A percentile compares a stretch with the other conserved stretches of the same genome.
Conservation (phyloP, 2,113 vertebrate species). For the Atrichornis clamosus region DNA sequence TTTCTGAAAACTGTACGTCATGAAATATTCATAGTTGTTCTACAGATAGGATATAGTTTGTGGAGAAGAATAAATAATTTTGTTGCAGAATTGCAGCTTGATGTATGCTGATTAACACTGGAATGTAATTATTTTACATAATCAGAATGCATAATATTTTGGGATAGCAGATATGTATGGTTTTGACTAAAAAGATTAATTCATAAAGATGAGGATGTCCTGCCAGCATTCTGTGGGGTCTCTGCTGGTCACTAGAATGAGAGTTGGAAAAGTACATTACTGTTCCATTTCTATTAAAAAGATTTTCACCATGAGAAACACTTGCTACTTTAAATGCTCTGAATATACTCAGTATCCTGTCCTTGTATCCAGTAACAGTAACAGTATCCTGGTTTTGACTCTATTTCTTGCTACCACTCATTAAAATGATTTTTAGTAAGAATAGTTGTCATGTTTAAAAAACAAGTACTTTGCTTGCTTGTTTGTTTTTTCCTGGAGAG, state of each 20-base stretch:
- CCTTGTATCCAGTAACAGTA: too few species aligned
- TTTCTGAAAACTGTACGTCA: neutral
- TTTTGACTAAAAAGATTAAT: neutral
- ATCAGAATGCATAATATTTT: neutral
- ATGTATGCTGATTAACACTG: neutral
- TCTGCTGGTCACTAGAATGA: neutral
- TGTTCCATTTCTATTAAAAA: neutral
- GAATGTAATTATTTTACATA: neutral
- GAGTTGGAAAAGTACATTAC: neutral
- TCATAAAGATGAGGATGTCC: neutral
- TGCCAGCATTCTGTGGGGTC: neutral
- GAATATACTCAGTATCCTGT: neutral
- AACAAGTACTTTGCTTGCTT: neutral
- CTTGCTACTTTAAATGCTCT: neutral
- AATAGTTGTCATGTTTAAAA: neutral
- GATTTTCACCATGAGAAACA: neutral
- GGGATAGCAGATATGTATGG: neutral
- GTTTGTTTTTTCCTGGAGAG: neutral
- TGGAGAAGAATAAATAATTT: neutral
- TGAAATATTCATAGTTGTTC: slow-evolving; percentile 23
- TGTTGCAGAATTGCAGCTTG: neutral
- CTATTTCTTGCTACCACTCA: neutral
- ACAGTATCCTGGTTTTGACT: neutral
- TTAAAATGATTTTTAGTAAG: neutral
- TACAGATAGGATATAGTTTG: neutral